These are phyloP conservation scores for Coptodon bakossiorum DNA, from an alignment of 2,113 vertebrate genomes.

Conservation along the genomic window DNA sequence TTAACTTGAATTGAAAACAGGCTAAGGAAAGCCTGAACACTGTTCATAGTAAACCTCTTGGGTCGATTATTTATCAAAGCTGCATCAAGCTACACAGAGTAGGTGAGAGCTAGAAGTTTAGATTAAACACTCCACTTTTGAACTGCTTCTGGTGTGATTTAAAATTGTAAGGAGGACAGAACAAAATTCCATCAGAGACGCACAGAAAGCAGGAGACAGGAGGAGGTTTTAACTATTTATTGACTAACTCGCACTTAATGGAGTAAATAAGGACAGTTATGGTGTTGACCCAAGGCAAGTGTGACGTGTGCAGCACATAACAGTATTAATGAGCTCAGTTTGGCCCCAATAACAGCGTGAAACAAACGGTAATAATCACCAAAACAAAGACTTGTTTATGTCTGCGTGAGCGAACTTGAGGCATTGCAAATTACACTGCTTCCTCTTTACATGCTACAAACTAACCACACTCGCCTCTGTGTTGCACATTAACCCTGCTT, in stretches of 20 bases:
- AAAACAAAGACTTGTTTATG: neutral
- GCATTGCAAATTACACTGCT: fast-evolving
- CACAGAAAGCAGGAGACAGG: neutral
- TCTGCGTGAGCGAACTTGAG: neutral
- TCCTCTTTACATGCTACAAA: neutral
- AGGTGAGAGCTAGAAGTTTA: fast-evolving
- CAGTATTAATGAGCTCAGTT: neutral
- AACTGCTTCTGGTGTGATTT: neutral
- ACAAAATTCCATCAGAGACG: neutral
- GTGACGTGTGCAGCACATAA: fast-evolving
- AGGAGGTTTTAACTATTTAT: neutral
- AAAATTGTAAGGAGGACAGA: fast-evolving
- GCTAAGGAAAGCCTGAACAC: neutral
- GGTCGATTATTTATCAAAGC: neutral
- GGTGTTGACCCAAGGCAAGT: neutral
- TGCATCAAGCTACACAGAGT: neutral
- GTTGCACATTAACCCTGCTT: neutral
- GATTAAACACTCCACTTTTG: neutral
- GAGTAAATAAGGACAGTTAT: neutral
- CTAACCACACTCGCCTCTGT: neutral
- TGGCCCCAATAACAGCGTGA: neutral
- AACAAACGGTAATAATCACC: fast-evolving
- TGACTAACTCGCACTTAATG: fast-evolving
- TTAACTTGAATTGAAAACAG: neutral
- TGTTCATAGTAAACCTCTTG: neutral